Evolutionary conservation across 2,888 invertebrate genomes (phyloP), one percentile per base, ranked within the genome.

Genomic region (Abrostola triplasia): DNA sequence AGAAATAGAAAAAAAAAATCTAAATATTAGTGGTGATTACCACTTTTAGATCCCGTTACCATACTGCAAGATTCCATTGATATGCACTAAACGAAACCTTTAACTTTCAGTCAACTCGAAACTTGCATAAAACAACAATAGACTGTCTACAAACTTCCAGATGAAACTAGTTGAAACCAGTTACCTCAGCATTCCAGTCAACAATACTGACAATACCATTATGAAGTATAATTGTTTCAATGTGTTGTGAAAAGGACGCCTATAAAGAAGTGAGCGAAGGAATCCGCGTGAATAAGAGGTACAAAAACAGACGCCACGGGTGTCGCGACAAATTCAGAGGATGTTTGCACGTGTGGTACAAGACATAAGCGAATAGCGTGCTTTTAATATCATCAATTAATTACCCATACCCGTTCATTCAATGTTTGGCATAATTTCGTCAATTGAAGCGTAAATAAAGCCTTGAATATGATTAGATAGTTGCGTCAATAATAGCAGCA

Each of bases 261-360:
- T 67, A 64, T 77, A 78, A 77, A 84, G 80, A 66, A 72, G 67
- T 70, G 75, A 80, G 79, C 69, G 70, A 84, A 80, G 81, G 76
- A 67, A 79, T 82, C 84, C 80, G 82, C 79, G 76, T 82, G 77
- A 79, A 76, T 73, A 84, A 80, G 78, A 79, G 81, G 77, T 79
- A 80, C 82, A 83, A 84, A 87, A 88, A 87, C 87, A 87, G 83
- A 83, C 87, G 75, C 85, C 72, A 79, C 84, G 86, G 88, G 88
- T 85, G 88, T 87, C 85, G 76, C 79, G 73, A 82, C 77, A 80
- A 84, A 84, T 84, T 84, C 84, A 76, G 69, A 71, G 82, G 76
- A 83, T 80, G 77, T 71, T 81, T 79, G 76, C 77, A 73, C 56
- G 73, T 52, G 53, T 59, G 78, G 83, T 56, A 5, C 83, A 88